Conservation (phyloP, 2,888 invertebrate genomes). For the Teleiodes luculella region DNA sequence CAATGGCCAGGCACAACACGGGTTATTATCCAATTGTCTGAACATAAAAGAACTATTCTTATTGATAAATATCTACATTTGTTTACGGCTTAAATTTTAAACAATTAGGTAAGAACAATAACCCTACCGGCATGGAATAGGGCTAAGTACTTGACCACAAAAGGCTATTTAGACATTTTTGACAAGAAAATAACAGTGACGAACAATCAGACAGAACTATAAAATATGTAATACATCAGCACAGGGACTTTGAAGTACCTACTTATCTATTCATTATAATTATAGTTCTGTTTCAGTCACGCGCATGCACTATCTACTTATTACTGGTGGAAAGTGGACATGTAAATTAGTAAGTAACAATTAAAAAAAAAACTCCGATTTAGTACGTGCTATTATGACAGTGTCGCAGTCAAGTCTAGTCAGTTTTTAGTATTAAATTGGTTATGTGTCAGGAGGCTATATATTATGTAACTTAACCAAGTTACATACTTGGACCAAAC, state of each 20-base stretch:
- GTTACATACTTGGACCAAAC: too few relatives aligned
- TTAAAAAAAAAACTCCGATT: too few relatives aligned
- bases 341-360: too few relatives aligned
- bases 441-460: too few relatives aligned
- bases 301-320: too few relatives aligned
- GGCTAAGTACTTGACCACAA: neutral
- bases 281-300: too few relatives aligned
- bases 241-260: neutral
- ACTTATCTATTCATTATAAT: too few relatives aligned
- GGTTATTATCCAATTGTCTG: conserved; percentile 1
- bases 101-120: conserved; percentile 7
- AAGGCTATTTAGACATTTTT: neutral
- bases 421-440: too few relatives aligned
- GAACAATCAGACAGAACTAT: neutral
- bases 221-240: neutral
- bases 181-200: neutral
- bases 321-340: too few relatives aligned
- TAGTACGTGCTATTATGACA: too few relatives aligned
- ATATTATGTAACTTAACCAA: too few relatives aligned
- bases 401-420: too few relatives aligned
- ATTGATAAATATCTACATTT: conserved; percentile 2
- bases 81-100: conserved; percentile 1
- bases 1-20: neutral
- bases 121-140: neutral
- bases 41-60: conserved; percentile 2